Base-by-base conservation (phyloP, 2,888 invertebrate species). In the Sclerodermus sp. region DNA sequence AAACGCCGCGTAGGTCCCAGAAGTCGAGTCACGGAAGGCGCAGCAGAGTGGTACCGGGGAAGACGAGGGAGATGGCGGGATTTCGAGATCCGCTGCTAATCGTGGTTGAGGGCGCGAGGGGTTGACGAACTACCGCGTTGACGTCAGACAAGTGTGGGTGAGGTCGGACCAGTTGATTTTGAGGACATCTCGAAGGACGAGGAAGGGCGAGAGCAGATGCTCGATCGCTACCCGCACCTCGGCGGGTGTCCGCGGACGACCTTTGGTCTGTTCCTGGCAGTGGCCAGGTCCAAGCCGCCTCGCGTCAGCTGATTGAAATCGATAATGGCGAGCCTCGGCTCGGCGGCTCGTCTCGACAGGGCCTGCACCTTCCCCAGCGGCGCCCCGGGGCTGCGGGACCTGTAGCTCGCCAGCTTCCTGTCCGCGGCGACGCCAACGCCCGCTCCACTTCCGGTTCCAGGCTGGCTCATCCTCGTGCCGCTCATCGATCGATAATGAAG, bases 241-340 rank as follows among this genome's bases (percentile, higher is more conserved):
- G 55, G 60, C 18, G 47, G 44, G 45, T 48, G 40, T 41, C 47
- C 53, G 38, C 48, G 53, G 31, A 58, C 60, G 53, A 60, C 49
- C 53, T 70, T 70, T 51, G 66, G 57, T 49, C 64, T 65, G 54
- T 68, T 70, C 60, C 58, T 60, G 50, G 64, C 69, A 43, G 73
- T 76, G 32, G 81, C 82, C 52, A 79, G 71, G 51, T 84, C 84
- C 42, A 85, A 76, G 48, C 84, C 84, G 31, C 84, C 84, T 45
- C 84, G 80, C 5, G 87, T 85, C 69, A 88, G 82, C 74, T 85
- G 82, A 80, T 88, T 88, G 70, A 88, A 85, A 80, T 88, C 88
- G 57, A 89, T 87, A 63, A 88, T 87, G 18, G 87, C 84, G 54
- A 89, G 80, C 67, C 84, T 83, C n/a, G 87, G 87, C 68, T 84